Evolutionary conservation across 2,888 invertebrate genomes (phyloP), one percentile per base, ranked within the genome.

Genomic region (Dicyrtomina minuta): DNA sequence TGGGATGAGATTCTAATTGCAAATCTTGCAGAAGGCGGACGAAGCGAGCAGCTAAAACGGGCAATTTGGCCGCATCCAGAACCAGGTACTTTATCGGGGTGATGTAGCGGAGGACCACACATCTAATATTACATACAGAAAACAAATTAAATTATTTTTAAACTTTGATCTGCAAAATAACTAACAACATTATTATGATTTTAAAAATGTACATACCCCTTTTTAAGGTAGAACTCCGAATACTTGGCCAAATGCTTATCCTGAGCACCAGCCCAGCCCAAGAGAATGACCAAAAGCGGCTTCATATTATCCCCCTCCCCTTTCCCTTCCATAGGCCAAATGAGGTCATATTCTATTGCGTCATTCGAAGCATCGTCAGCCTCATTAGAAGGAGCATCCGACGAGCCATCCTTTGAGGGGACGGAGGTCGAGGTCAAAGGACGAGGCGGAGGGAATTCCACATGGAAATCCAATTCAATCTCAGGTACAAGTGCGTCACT

Each of bases 211-310:
- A 79, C 84, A 82, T 81, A 90, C 90, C 90, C 89, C 79, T 87
- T 85, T 70, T 89, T 87, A 79, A 90, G 88, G 80, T 91, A 91
- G 71, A 90, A 88, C 77, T 88, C 87, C 56, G 90, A 89, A 82
- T 91, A 91, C 80, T 91, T 91, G 77, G 88, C 86, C 66, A 91
- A 81, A 81, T 91, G 88, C 79, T 88, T 87, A 81, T 91, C 90
- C 81, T 88, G 86, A 80, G 90, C 90, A 46, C 91, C 91, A 61
- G 90, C 89, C 91, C 91, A 91, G 43, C 91, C 91, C 72, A 91
- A 84, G 73, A 91, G 82, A 72, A 89, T 82, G 39, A 91, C 87
- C 59, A 90, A 86, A 46, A 90, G 89, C 77, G 87, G 84, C 80
- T 87, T 87, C 53, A 84, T 84, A 75, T 87, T 87, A 77, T 86